phyloP scores from a whole-genome alignment of 1,140 invertebrate species.

The Leptopilina boulardi region DNA sequence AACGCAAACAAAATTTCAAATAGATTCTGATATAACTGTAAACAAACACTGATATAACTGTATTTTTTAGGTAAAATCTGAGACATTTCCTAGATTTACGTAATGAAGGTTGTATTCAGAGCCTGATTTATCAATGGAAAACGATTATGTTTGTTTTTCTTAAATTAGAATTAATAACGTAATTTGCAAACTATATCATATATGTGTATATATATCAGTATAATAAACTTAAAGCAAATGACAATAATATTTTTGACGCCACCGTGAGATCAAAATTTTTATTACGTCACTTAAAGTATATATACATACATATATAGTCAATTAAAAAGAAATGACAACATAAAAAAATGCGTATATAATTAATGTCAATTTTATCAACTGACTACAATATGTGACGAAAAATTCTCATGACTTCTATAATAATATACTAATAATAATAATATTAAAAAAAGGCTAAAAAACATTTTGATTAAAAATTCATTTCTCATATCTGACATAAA shows the following conservation, averaged over 20 bases:
- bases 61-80: not conserved
- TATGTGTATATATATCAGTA: not conserved
- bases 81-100: constrained; percentile 5
- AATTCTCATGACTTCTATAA: no score
- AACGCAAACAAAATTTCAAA: constrained; percentile 10
- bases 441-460: no score
- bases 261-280: no score
- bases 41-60: constrained; percentile 8
- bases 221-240: not conserved
- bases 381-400: no score
- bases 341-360: no score
- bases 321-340: no score
- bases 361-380: no score
- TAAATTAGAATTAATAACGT: not conserved
- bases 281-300: no score
- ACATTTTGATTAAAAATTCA: no score
- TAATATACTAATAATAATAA: no score
- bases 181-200: not conserved
- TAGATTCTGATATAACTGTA: not conserved
- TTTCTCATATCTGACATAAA: no score
- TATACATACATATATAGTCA: no score
- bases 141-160: not conserved
- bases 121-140: not conserved
- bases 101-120: not conserved
- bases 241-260: not conserved